phyloP scores from a whole-genome alignment of 2,888 invertebrate species.

The Diloba caeruleocephala region DNA sequence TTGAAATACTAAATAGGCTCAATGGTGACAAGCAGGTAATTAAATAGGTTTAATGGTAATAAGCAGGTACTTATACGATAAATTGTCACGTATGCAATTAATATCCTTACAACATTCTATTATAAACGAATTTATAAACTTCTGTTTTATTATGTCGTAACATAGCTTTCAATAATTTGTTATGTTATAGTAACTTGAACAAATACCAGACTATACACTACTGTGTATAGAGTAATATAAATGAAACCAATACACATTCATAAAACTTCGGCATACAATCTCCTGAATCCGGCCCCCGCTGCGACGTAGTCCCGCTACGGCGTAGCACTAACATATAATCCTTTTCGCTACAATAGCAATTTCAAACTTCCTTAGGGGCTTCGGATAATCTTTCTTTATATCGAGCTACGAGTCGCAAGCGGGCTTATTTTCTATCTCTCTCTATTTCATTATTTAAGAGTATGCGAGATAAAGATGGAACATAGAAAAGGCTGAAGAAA shows the following conservation, averaged over 20 bases:
- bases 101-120: too few species aligned
- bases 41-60: not conserved
- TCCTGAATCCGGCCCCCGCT: conserved; percentile 72
- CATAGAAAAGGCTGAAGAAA: conserved; percentile 73
- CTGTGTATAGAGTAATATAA: conserved; percentile 29
- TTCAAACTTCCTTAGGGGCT: conserved; percentile 90
- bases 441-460: conserved; percentile 54
- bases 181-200: not conserved
- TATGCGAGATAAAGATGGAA: conserved; percentile 62
- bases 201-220: conserved; percentile 9
- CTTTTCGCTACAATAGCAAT: conserved; percentile 90
- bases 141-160: too few species aligned
- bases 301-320: conserved; percentile 81
- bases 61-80: too few species aligned
- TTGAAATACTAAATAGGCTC: not conserved
- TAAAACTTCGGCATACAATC: conserved; percentile 68
- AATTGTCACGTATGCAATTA: too few species aligned
- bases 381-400: conserved; percentile 90
- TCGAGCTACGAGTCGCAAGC: conserved; percentile 82
- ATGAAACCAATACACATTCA: conserved; percentile 55
- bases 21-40: too few species aligned
- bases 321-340: conserved; percentile 89
- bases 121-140: too few species aligned
- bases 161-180: too few species aligned
- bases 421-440: conserved; percentile 65